A percentile compares a stretch with the other conserved stretches of the same genome.
Conservation (phyloP, 2,797 vertebrate genomes). For the Notolepis coatsorum region DNA sequence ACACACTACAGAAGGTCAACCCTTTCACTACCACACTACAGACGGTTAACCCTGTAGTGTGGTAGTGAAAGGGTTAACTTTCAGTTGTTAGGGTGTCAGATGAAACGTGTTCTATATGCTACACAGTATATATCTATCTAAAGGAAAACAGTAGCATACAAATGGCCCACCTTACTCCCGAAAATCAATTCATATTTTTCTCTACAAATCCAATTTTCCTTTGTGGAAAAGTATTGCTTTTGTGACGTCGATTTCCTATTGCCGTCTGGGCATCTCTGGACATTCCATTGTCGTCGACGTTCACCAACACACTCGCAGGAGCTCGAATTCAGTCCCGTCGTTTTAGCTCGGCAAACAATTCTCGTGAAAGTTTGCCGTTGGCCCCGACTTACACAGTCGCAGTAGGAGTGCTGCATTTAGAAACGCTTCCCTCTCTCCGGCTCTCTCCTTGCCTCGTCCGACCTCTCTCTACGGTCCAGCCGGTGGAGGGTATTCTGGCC, state of each 20-base stretch:
- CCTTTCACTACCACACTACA: no score
- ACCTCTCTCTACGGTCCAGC: constrained; percentile 68
- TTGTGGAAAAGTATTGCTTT: neutral
- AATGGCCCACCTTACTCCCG: neutral
- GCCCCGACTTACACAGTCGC: constrained; percentile 37
- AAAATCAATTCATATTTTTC: no score
- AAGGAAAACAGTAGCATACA: neutral
- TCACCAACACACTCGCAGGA: no score
- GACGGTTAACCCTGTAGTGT: no score
- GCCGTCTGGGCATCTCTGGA: constrained; percentile 1
- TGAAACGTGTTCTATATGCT: constrained; percentile 14
- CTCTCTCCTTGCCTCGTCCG: constrained; percentile 34
- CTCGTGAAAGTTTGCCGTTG: constrained; percentile 16
- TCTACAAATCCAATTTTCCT: neutral
- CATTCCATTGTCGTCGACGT: constrained; percentile 8
- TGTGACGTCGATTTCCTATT: constrained; percentile 15
- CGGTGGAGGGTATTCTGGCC: constrained; percentile 55
- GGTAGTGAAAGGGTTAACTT: no score
- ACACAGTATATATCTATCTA: no score
- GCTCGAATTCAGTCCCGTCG: no score
- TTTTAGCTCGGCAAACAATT: no score
- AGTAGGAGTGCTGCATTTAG: constrained; percentile 40
- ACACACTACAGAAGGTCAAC: no score
- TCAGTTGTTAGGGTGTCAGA: no score
- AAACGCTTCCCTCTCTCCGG: constrained; percentile 27